Evolutionary conservation across 2,888 invertebrate species (phyloP), one percentile per base, ranked within the genome.

Genomic region (Lithophane socia): DNA sequence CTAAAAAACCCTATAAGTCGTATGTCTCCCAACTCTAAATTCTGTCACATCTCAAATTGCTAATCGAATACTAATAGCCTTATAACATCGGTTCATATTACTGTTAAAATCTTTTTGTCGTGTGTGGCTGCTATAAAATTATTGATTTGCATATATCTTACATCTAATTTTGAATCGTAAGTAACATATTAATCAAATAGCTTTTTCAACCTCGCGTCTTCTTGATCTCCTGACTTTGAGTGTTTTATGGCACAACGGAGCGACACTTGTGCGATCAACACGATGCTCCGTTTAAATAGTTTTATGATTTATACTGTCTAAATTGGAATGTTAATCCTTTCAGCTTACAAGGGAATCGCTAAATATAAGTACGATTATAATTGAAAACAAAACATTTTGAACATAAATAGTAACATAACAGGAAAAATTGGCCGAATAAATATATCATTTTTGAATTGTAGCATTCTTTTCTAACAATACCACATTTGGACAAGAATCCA

Each of bases 161-260:
- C 89, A 93, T 94, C 91, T 93, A 93, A 94, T 94, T 94, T 93
- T 89, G 88, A 91, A 89, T 88, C 89, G 87, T 91, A 91, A 92
- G 93, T 93, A 93, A 95, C 93, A 90, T 94, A 94, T 94, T 94
- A 94, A 95, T 95, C 93, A 93, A 92, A 92, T 87, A 89, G 90
- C 89, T 90, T 93, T 93, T 92, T 92, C 91, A 92, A 92, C 90
- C 91, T 92, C 85, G 87, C 84, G 92, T 92, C 93, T 80, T 83
- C 86, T 90, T 92, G 75, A 85, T 88, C 81, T 87, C 47, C 52
- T 91, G 94, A 91, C 93, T 87, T 88, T 87, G 86, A 84, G 77
- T 82, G 78, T 74, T 88, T 82, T 85, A 89, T 86, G 65, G 75
- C 58, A 24, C 75, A 83, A 77, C 79, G 70, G 81, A 81, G 68